phyloP scores from a whole-genome alignment of 2,888 invertebrate genomes.

The Caenorhabditis zanzibari region DNA sequence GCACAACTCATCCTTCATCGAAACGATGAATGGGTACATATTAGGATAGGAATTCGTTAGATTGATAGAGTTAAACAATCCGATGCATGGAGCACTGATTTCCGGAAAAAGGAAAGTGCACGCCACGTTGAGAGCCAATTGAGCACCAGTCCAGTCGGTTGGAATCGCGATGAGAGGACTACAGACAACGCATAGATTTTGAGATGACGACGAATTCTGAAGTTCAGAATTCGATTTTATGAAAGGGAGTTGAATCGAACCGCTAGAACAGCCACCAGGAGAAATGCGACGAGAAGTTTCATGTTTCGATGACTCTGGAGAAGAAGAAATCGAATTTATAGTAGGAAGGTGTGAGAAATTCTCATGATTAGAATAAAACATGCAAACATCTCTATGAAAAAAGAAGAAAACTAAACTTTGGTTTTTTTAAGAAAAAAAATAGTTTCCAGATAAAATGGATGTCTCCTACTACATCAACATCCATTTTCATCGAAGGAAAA shows the following conservation, averaged over 20 bases:
- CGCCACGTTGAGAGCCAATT: constrained; percentile 23
- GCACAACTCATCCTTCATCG: constrained; percentile 15
- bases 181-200: constrained; percentile 20
- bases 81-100: constrained; percentile 17
- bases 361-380: neutral
- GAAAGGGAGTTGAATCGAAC: neutral
- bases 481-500: constrained; percentile 47
- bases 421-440: neutral
- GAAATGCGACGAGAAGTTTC: neutral
- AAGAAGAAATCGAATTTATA: neutral
- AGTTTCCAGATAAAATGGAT: constrained; percentile 54
- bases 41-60: constrained; percentile 14
- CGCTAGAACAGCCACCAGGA: neutral
- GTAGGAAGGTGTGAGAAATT: neutral
- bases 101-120: constrained; percentile 16
- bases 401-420: neutral
- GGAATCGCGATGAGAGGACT: constrained; percentile 20
- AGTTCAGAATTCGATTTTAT: neutral
- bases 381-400: neutral
- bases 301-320: neutral
- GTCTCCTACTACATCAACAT: constrained; percentile 20
- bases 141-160: constrained; percentile 24
- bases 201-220: neutral
- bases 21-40: constrained; percentile 26
- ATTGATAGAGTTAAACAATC: constrained; percentile 29